Percentiles rank a stretch among this genome's conserved stretches.
Conservation (phyloP, 2,888 invertebrate species). For the Chalcosyrphus nemorum region DNA sequence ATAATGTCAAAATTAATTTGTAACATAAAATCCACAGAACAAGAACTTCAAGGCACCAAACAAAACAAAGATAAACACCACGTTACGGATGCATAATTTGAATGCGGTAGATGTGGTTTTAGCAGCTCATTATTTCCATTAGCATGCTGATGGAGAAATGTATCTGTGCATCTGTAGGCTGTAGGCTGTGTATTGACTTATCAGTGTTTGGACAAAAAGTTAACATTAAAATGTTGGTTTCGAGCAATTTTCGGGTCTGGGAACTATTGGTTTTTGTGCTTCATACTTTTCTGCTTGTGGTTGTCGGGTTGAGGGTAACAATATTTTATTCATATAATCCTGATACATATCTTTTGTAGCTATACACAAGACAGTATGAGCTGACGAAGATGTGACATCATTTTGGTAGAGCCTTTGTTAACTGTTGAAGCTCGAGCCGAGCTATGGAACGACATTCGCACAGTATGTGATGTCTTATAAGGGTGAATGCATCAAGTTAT, state of each 20-base stretch:
- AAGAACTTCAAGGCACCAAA: slow-evolving; percentile 17
- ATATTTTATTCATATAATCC: too few species aligned
- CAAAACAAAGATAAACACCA: not conserved
- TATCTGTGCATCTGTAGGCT: too few species aligned
- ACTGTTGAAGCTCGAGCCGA: too few species aligned
- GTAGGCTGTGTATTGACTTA: slow-evolving; percentile 27
- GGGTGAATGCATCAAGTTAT: too few species aligned
- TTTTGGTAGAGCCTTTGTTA: too few species aligned
- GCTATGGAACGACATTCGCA: too few species aligned
- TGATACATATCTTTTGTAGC: too few species aligned
- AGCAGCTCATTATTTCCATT: slow-evolving; percentile 72
- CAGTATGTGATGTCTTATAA: too few species aligned
- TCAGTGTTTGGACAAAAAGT: slow-evolving; percentile 58
- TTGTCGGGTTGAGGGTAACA: too few species aligned
- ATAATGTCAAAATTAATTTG: slow-evolving; percentile 73
- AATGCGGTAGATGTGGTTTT: slow-evolving; percentile 60
- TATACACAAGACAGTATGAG: too few species aligned
- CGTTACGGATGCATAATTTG: slow-evolving; percentile 43
- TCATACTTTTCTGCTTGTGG: too few species aligned
- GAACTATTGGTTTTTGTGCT: not conserved
- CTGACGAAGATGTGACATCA: too few species aligned
- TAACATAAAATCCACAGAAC: slow-evolving; percentile 58
- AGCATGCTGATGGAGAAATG: slow-evolving; percentile 46
- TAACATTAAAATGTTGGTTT: slow-evolving; percentile 20
- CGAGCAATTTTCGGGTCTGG: slow-evolving; percentile 36